phyloP scores from a whole-genome alignment of 1,140 invertebrate genomes.

The Brachystomella parvula region DNA sequence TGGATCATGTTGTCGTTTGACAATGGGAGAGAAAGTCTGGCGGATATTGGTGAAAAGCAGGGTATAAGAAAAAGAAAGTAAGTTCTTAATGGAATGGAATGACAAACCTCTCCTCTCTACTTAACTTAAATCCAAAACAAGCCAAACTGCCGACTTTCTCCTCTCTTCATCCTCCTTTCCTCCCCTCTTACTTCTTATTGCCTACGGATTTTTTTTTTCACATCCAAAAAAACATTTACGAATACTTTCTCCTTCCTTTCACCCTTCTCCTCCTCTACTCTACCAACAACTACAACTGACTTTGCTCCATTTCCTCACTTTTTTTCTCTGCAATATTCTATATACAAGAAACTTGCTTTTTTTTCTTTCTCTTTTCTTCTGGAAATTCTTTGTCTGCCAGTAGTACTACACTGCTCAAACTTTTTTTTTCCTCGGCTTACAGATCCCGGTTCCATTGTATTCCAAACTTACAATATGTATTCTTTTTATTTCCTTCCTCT shows the following conservation, averaged over 20 bases:
- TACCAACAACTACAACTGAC: too few relatives aligned
- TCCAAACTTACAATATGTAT: neutral
- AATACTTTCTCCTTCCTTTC: neutral
- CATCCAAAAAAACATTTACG: neutral
- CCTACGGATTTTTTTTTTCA: neutral
- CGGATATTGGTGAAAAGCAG: conserved; percentile 3
- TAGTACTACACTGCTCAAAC: too few relatives aligned
- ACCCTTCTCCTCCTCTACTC: too few relatives aligned
- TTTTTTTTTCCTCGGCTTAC: neutral
- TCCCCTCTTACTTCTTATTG: too few relatives aligned
- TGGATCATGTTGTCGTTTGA: neutral
- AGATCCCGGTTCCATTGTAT: neutral
- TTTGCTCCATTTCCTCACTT: too few relatives aligned
- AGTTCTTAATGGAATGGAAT: conserved; percentile 13
- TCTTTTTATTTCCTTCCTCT: neutral
- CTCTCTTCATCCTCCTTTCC: neutral
- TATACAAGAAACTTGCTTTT: too few relatives aligned
- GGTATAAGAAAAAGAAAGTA: too few relatives aligned
- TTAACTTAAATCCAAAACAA: conserved; percentile 9
- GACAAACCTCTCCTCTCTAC: neutral
- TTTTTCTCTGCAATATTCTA: too few relatives aligned
- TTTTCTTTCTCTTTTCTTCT: too few relatives aligned
- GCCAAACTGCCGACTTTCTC: neutral
- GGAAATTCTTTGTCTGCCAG: too few relatives aligned
- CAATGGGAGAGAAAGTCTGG: neutral